Evolutionary conservation across 2,888 invertebrate species (phyloP).

Genomic region (Deilephila porcellus): DNA sequence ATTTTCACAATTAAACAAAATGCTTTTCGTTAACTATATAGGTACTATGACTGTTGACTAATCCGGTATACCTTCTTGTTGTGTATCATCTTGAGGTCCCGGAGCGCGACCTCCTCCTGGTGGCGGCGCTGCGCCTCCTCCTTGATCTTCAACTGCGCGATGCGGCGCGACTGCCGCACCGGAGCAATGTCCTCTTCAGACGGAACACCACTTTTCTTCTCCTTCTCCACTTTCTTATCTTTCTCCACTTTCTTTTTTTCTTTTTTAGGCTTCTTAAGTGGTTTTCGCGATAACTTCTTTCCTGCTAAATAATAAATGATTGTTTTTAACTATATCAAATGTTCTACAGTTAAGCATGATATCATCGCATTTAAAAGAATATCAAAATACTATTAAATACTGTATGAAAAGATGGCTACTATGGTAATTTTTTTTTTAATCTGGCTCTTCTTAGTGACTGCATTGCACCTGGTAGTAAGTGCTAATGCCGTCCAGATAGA

Average conservation of each 20-base stretch:
- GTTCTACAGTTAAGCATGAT: neutral
- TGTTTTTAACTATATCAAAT: conserved; percentile 1
- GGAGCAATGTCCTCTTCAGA: conserved; percentile 74
- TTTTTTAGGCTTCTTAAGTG: conserved; percentile 47
- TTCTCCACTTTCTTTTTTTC: conserved; percentile 39
- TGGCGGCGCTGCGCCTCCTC: conserved; percentile 92
- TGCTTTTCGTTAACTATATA: no score
- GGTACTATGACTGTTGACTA: no score
- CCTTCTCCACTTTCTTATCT: conserved; percentile 42
- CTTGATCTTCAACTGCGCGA: conserved; percentile 94
- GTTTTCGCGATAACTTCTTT: conserved; percentile 66
- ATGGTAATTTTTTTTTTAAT: no score
- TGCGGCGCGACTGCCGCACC: conserved; percentile 92
- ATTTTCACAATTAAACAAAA: no score
- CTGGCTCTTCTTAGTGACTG: no score
- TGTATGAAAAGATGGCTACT: no score
- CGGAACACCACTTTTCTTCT: conserved; percentile 43
- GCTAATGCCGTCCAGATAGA: no score
- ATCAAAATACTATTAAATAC: no score
- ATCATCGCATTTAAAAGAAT: no score
- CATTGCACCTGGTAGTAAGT: no score
- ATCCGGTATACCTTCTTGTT: conserved; percentile 79
- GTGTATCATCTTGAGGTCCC: conserved; percentile 87
- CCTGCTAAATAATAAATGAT: conserved; percentile 57
- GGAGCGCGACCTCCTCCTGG: conserved; percentile 89